Evolutionary conservation across 2,113 vertebrate genomes (phyloP).

Genomic region (Cebus imitator): DNA sequence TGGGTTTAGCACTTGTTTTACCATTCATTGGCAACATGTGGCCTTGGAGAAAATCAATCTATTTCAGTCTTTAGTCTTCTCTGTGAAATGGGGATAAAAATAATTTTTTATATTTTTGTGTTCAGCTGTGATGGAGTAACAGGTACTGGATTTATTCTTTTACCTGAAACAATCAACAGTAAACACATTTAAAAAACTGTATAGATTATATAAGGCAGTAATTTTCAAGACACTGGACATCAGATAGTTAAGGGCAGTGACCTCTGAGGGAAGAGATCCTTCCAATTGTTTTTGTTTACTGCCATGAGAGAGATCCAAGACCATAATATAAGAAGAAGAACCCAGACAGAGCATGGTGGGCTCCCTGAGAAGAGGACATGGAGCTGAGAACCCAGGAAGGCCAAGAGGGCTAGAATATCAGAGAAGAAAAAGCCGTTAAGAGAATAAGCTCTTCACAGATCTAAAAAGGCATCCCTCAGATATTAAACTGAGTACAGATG

Average conservation of each 20-base stretch:
- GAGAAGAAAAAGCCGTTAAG: neutral
- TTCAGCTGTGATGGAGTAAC: neutral
- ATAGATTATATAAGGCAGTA: neutral
- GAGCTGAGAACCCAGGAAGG: neutral
- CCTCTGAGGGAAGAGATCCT: neutral
- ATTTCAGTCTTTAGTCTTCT: neutral
- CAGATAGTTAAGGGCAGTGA: neutral
- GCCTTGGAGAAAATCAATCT: neutral
- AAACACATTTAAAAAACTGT: neutral
- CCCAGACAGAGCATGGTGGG: neutral
- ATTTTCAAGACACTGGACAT: neutral
- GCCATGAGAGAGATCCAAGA: neutral
- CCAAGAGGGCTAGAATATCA: neutral
- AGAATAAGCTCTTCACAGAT: neutral
- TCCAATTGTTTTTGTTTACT: neutral
- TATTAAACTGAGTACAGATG: neutral
- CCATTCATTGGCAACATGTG: neutral
- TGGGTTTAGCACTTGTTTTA: neutral
- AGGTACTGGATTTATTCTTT: neutral
- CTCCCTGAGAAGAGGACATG: neutral
- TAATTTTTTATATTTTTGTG: neutral
- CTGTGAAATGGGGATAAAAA: neutral
- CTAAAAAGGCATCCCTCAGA: fast-evolving
- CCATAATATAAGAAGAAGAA: neutral
- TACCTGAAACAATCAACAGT: neutral